A percentile compares a stretch with the other conserved stretches of the same genome.
Evolutionary conservation across 2,888 invertebrate species (phyloP).

Genomic region (Eutolmus rufibarbis): DNA sequence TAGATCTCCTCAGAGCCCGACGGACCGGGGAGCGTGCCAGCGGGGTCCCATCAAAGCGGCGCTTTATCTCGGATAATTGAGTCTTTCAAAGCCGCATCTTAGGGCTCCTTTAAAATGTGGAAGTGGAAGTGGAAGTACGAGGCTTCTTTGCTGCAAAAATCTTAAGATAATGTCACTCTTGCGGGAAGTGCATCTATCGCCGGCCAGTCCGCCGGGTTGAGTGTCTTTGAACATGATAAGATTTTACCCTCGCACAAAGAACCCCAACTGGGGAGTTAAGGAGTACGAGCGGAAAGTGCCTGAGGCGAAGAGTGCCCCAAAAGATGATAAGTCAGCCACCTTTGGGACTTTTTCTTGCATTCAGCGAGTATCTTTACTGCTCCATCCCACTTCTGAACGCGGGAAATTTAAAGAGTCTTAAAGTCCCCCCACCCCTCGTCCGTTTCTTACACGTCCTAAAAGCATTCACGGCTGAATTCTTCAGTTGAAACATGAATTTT

Average conservation of each 20-base stretch:
- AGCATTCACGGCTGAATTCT: slow-evolving; percentile 30
- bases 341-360: not conserved
- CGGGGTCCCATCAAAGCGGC: not conserved
- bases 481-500: slow-evolving; percentile 25
- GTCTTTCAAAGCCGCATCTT: not conserved
- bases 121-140: not conserved
- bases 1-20: not conserved
- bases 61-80: slow-evolving; percentile 11
- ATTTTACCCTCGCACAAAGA: slow-evolving; percentile 5
- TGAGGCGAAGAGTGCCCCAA: not conserved
- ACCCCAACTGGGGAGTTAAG: not conserved
- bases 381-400: not conserved
- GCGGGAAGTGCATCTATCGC: not conserved
- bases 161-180: not conserved
- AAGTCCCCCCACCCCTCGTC: not conserved
- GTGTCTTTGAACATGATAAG: not conserved
- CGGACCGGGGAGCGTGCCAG: not conserved
- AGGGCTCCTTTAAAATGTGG: not conserved
- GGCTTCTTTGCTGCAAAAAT: not conserved
- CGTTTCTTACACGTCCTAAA: not conserved
- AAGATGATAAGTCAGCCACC: slow-evolving; percentile 14
- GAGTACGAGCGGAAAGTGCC: not conserved
- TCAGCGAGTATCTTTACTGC: not conserved
- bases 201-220: not conserved
- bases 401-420: not conserved